phyloP scores from a whole-genome alignment of 2,888 invertebrate genomes.

The Diaphora mendica region DNA sequence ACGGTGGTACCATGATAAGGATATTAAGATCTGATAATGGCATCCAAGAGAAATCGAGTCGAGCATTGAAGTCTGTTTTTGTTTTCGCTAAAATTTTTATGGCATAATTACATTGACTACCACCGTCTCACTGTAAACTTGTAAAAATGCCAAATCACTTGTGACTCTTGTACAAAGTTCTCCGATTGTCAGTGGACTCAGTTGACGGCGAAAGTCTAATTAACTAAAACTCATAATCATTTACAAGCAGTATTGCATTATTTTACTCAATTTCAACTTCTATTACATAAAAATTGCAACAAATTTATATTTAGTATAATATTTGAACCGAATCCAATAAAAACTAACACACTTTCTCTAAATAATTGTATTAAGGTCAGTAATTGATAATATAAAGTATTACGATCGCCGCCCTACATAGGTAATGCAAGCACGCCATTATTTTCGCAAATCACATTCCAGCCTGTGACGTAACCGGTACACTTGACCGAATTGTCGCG shows the following conservation, averaged over 20 bases:
- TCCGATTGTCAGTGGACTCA: not conserved
- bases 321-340: conserved; percentile 13
- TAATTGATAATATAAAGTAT: conserved; percentile 14
- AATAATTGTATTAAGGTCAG: conserved; percentile 20
- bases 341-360: conserved; percentile 18
- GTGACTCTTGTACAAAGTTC: not conserved
- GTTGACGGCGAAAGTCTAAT: not conserved
- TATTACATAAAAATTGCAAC: conserved; percentile 14
- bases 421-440: not conserved
- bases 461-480: conserved; percentile 33
- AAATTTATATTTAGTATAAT: conserved; percentile 1
- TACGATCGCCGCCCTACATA: not conserved
- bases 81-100: no score
- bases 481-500: conserved; percentile 47
- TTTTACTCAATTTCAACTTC: conserved; percentile 6
- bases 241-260: not conserved
- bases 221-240: not conserved
- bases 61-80: no score
- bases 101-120: no score
- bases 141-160: no score
- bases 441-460: conserved; percentile 12
- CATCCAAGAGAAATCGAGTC: no score
- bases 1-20: no score
- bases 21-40: no score
- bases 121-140: no score